These are phyloP conservation scores for Labrus mixtus DNA, from an alignment of 2,113 vertebrate genomes.

Conservation along the genomic window DNA sequence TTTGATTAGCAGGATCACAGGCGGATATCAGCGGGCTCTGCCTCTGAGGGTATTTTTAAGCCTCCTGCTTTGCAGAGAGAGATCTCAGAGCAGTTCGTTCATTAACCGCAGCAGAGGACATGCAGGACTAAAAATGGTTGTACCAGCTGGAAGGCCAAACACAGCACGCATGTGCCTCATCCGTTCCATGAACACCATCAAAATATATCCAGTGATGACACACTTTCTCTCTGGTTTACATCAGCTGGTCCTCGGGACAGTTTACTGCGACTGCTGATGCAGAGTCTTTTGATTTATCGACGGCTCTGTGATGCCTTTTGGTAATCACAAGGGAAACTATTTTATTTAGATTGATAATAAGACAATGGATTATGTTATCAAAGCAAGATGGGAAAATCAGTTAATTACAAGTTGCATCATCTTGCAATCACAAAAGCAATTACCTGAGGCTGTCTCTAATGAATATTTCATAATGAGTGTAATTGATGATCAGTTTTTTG, in stretches of 20 bases:
- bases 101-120: slow-evolving; percentile 68
- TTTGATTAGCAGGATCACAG: slow-evolving; percentile 68
- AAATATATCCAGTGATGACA: slow-evolving; percentile 61
- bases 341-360: background rate
- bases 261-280: background rate
- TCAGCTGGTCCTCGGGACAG: slow-evolving; percentile 44
- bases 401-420: slow-evolving; percentile 15
- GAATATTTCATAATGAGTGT: slow-evolving; percentile 7
- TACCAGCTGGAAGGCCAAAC: slow-evolving; percentile 68
- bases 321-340: background rate
- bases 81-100: slow-evolving; percentile 67
- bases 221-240: slow-evolving; percentile 60
- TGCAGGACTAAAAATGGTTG: slow-evolving; percentile 66
- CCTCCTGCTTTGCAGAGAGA: slow-evolving; percentile 43
- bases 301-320: background rate
- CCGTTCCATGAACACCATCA: slow-evolving; percentile 46
- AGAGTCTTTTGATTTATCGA: slow-evolving; percentile 14
- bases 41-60: slow-evolving; percentile 68
- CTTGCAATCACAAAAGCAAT: slow-evolving; percentile 10
- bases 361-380: background rate
- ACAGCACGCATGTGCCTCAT: slow-evolving; percentile 44
- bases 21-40: slow-evolving; percentile 53
- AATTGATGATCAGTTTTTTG: background rate
- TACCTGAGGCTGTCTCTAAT: background rate
- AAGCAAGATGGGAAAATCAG: slow-evolving; percentile 1